Evolutionary conservation across 2,113 vertebrate genomes (phyloP).

Genomic region (Pyxicephalus adspersus): DNA sequence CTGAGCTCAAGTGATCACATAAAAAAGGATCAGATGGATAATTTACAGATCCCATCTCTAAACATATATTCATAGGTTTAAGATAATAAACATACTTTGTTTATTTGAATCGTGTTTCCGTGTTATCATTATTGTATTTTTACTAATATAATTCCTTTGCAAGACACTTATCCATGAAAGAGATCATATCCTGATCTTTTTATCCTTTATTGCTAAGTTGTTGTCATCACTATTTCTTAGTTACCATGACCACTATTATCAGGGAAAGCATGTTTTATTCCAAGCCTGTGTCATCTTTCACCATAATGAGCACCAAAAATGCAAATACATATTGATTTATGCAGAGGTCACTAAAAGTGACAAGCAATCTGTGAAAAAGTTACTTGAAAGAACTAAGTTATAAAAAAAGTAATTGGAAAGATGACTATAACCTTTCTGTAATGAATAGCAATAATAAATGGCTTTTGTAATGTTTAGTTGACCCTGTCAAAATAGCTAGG

Average conservation of each 20-base stretch:
- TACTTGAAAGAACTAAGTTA: constrained; percentile 60
- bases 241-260: constrained; percentile 22
- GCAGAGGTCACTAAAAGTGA: constrained; percentile 68
- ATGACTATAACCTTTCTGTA: constrained; percentile 69
- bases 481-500: constrained; percentile 66
- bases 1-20: no score
- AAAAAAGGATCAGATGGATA: no score
- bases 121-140: constrained; percentile 5
- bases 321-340: constrained; percentile 71
- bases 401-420: constrained; percentile 72
- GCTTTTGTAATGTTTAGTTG: constrained; percentile 65
- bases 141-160: not conserved
- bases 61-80: no score
- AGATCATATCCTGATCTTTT: constrained; percentile 2
- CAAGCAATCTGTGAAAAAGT: constrained; percentile 68
- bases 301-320: constrained; percentile 65
- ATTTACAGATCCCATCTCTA: no score
- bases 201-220: constrained; percentile 8
- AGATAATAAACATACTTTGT: no score
- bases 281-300: constrained; percentile 61
- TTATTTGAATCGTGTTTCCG: not conserved
- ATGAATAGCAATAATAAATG: constrained; percentile 72
- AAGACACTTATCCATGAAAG: constrained; percentile 5
- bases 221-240: constrained; percentile 51
- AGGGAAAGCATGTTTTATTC: constrained; percentile 61